Base-by-base conservation (phyloP, 1,140 invertebrate genomes). In the Glossosoma conforme region DNA sequence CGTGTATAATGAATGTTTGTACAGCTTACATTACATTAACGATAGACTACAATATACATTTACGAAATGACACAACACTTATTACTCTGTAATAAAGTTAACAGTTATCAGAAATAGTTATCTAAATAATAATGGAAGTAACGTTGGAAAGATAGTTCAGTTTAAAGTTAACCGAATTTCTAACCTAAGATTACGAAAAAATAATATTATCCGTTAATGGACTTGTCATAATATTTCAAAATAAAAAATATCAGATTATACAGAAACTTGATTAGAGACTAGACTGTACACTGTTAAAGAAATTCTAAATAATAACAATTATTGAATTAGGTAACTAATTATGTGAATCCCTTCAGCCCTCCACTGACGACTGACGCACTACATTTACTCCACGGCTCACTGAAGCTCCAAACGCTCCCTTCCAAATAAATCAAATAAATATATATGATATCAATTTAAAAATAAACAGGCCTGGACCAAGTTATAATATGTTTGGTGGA, bases 281-380 rank as follows among this genome's bases (percentile, higher is more conserved):
- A 75, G 72, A 75, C 70, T 71, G 71, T 73, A 74, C 72, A 74
- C 70, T 71, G 71, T 71, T 66, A 64, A 73, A 70, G 65, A 65
- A 69, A 65, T 10, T 41, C 21, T 21, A 45, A 40, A 41, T 40
- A 38, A 47, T 47, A 47, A 25, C 18, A 45, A 19, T 17, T 19
- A n/a, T 47, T 47, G 21, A 28, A 49, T 44, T 33, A 50, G 54
- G 49, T 47, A 52, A 56, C 48, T 52, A 47, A 56, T 14, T 33
- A 42, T 14, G 38, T 46, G 37, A 15, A 22, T 13, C 11, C 17
- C 17, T 32, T 44, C 43, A 19, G 25, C 14, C 9, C 36, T n/a
- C n/a, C n/a, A n/a, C n/a, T n/a, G n/a, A n/a, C n/a, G n/a, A n/a
- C n/a, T n/a, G n/a, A n/a, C n/a, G n/a, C n/a, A 14, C n/a, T 36